Evolutionary conservation across 2,888 invertebrate genomes (phyloP), one percentile per base, ranked within the genome.

Genomic region (Melanargia galathea): DNA sequence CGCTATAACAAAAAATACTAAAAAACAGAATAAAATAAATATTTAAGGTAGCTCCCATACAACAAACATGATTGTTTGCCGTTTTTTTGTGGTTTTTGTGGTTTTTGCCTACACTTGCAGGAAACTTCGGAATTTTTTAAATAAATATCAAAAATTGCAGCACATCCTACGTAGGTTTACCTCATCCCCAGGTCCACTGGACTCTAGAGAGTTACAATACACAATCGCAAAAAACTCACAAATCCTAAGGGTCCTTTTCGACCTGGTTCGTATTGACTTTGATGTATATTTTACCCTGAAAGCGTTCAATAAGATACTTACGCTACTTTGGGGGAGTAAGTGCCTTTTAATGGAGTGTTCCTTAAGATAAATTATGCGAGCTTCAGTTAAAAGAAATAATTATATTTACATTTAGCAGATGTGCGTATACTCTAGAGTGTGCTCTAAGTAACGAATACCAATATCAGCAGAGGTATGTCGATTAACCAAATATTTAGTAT

Each of bases 321-420:
- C 24, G 51, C 30, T 33, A 51, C 51, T 51, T 30, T 18, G 26
- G 7, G 1, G 0, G 51, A 51, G 30, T 33, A 30, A 51, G 30
- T 16, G 26, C 49, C 26, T 49, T 49, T 49, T 26, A 49, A 49
- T 26, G 26, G n/a, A 49, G 49, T 49, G 49, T 49, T 8, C 24
- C 13, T n/a, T 13, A 16, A 49, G n/a, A 30, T 8, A 49, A 49
- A 26, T 26, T 26, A 49, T 26, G 26, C 49, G 26, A 49, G n/a
- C 8, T 49, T 26, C 49, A 26, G 26, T 16, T 26, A 49, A 16
- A 26, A 49, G 24, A 49, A 49, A 18, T 43, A 18, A 43, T 18
- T 18, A 43, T 18, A 43, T 43, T 43, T 43, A 43, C 16, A 43
- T 40, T 40, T 40, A 8, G 43, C 16, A 43, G 43, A 16, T 43